Evolutionary conservation across 2,113 vertebrate genomes (phyloP), one percentile per base, ranked within the genome.

Genomic region (Rhagologus leucostigma): DNA sequence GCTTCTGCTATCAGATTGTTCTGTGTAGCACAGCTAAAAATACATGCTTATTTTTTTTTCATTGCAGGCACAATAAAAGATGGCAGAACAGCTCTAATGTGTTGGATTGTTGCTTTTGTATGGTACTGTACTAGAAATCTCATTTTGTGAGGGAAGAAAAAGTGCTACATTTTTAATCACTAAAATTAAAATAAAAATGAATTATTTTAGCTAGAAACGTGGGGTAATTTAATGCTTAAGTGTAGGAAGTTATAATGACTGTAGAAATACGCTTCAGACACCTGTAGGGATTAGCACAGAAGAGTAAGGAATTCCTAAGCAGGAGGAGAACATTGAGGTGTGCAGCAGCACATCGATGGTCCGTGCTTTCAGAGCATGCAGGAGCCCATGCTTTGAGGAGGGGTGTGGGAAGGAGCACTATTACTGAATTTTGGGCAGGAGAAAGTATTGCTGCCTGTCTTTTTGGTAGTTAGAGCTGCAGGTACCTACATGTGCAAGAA

Each of bases 11-110:
- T 95, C 56, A 73, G 46, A 86, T 81, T 92, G 73, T 81, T 84
- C 71, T 44, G 9, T 47, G 27, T 46, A 84, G 71, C 82, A 84
- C 60, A 83, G 77, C 83, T 93, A 84, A 93, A 90, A 96, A 96
- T 87, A 76, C 30, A 41, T 50, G 70, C 19, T 30, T 83, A 9
- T 85, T 60, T 60, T 79, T 79, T 92, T 89, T 68, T 3, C 13
- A 14, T 27, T 90, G 64, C 52, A 84, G 69, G 70, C 90, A 94
- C 82, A 91, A 77, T 94, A 63, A 94, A 92, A 90, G 62, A 81
- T 52, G 56, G 67, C 35, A 90, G 65, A 88, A 73, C 82, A 94
- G 57, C 55, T 64, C 30, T 90, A 85, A 70, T 65, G n/a, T 87
- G 59, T 85, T 6, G 13, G 59, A 56, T 76, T 57, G 30, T 53